These are phyloP conservation scores for Neodiprion pinetum DNA, from an alignment of 1,140 invertebrate species.

Conservation along the genomic window DNA sequence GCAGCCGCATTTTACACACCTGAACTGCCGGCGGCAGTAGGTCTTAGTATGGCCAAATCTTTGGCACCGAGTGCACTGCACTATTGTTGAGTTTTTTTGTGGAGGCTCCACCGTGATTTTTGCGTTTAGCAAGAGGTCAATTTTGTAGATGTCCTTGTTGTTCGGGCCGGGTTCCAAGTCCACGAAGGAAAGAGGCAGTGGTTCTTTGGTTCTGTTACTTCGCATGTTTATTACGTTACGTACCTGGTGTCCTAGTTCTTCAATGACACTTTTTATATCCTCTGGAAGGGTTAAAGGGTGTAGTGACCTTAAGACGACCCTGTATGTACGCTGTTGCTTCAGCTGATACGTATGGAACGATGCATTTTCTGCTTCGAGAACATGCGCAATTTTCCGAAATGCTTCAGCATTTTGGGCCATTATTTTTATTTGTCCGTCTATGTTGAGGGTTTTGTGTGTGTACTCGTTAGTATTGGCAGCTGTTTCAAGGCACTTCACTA, in stretches of 20 bases:
- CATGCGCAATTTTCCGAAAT: slow-evolving; percentile 23
- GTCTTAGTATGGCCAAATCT: slow-evolving; percentile 45
- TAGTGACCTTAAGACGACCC: slow-evolving; percentile 17
- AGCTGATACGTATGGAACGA: slow-evolving; percentile 29
- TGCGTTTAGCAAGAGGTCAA: slow-evolving; percentile 34
- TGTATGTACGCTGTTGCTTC: slow-evolving; percentile 14
- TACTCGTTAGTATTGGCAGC: too few species aligned
- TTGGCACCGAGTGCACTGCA: slow-evolving; percentile 47
- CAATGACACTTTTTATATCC: not conserved
- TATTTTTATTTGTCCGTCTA: slow-evolving; percentile 25
- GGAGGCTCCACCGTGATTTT: slow-evolving; percentile 43
- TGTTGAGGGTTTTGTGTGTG: not conserved
- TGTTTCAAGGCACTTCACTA: too few species aligned
- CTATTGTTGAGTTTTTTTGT: slow-evolving; percentile 33
- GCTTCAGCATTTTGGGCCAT: slow-evolving; percentile 13
- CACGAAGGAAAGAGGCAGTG: slow-evolving; percentile 40
- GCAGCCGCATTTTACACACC: slow-evolving; percentile 27
- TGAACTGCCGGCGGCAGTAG: slow-evolving; percentile 33
- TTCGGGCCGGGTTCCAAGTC: slow-evolving; percentile 40
- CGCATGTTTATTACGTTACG: slow-evolving; percentile 14
- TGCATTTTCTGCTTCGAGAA: slow-evolving; percentile 28
- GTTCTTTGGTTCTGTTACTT: slow-evolving; percentile 18
- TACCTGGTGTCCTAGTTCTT: slow-evolving; percentile 11
- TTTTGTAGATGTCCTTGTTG: slow-evolving; percentile 43
- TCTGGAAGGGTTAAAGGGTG: slow-evolving; percentile 5